phyloP scores from a whole-genome alignment of 2,888 invertebrate genomes.

The Papilio elwesi region DNA sequence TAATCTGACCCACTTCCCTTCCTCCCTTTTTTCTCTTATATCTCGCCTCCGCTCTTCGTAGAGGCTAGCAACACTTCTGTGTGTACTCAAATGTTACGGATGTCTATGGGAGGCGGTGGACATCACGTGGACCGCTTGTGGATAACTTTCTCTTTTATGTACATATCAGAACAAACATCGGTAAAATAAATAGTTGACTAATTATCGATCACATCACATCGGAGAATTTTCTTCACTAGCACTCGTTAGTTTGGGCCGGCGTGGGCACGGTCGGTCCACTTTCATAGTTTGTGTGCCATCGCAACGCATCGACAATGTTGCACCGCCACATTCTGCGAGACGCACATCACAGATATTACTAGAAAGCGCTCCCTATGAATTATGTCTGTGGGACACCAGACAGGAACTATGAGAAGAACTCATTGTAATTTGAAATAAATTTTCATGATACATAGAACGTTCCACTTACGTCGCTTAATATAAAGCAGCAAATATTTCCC shows the following conservation, averaged over 20 bases:
- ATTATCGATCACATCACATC: conserved; percentile 19
- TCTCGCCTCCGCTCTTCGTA: too few relatives aligned
- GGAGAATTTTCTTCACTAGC: conserved; percentile 22
- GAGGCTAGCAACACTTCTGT: too few relatives aligned
- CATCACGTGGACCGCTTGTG: not conserved
- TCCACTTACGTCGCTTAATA: not conserved
- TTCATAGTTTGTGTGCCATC: conserved; percentile 68
- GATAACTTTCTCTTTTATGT: conserved; percentile 7
- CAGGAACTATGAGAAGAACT: conserved; percentile 47
- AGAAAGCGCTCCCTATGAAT: conserved; percentile 69
- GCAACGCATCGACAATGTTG: conserved; percentile 51
- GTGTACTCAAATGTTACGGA: not conserved
- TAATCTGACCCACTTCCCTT: too few relatives aligned
- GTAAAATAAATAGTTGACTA: conserved; percentile 12
- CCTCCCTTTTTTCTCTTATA: too few relatives aligned
- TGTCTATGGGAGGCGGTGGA: not conserved
- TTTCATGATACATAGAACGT: not conserved
- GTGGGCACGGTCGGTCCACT: conserved; percentile 62
- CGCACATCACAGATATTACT: conserved; percentile 66
- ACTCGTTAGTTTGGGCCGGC: conserved; percentile 33
- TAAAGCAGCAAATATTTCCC: too few relatives aligned
- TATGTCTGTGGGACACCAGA: conserved; percentile 58
- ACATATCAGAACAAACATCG: conserved; percentile 10
- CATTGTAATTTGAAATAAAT: conserved; percentile 23
- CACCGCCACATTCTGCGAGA: conserved; percentile 56